Evolutionary conservation across 2,113 vertebrate species (phyloP), one percentile per base, ranked within the genome.

Genomic region (Mormyrus iriodes): DNA sequence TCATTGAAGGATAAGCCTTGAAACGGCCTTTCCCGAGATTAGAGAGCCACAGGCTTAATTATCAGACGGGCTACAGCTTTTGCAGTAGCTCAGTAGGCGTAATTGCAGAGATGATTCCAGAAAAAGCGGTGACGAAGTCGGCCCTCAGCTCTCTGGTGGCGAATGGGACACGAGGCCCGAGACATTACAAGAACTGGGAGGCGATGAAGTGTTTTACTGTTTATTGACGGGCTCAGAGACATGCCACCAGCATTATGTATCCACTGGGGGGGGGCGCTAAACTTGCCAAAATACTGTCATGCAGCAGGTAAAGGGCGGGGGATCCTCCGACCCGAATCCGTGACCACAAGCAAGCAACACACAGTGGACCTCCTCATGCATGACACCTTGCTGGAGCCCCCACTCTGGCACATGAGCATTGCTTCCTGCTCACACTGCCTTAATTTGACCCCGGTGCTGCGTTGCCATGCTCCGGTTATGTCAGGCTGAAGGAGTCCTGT

Each of bases 1-100:
- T 90, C 65, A 90, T 88, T 88, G 58, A 61, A 61, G 73, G 86
- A 83, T 90, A 90, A 90, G 82, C 89, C 42, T 12, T 83, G 76
- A 88, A 90, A 84, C 17, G 24, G 51, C 51, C 42, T n/a, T 85
- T 8, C 3, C 42, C 39, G 31, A 83, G 85, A 61, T 83, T 88
- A 88, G 83, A 90, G 51, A 69, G 31, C 35, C 35, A 15, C 19
- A 17, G 19, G 12, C 49, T 58, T 84, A 61, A 90, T 90, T 90
- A 90, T 90, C 86, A 55, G 86, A 58, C 76, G 39, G 17, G 86
- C 69, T 52, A 10, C 21, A 13, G 76, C 65, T 49, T 88, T 49
- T 6, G 39, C 15, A 44, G 52, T n/a, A 4, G 19, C 88, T 84
- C 82, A 88, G 58, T 49, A 49, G 73, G 69, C 42, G 76, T 90